phyloP scores from a whole-genome alignment of 2,113 vertebrate genomes.

The Rhea pennata region DNA sequence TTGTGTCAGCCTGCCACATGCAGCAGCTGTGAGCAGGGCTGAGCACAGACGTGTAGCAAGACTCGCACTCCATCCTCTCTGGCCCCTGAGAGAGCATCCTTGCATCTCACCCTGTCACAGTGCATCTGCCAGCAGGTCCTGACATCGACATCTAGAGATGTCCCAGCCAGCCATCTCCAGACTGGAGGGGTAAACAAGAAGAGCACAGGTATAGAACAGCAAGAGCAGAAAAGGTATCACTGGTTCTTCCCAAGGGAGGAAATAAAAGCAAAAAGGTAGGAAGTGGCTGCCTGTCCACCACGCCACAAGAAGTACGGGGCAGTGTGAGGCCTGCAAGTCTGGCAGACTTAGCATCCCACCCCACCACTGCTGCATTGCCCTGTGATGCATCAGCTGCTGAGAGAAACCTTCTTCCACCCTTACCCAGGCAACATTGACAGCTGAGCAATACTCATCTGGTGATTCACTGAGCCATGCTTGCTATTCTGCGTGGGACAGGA shows the following conservation, averaged over 20 bases:
- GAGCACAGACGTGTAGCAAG: rapidly evolving
- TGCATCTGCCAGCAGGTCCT: background rate
- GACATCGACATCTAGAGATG: background rate
- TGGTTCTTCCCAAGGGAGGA: background rate
- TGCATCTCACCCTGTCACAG: background rate
- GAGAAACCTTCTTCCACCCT: background rate
- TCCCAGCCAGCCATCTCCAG: background rate
- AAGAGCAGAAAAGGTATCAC: background rate
- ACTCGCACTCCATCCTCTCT: background rate
- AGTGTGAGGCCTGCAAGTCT: background rate
- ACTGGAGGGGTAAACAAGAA: background rate
- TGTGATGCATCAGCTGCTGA: background rate
- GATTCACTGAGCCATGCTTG: rapidly evolving
- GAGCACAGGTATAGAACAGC: background rate
- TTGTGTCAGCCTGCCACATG: rapidly evolving
- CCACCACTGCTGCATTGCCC: rapidly evolving
- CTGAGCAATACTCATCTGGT: background rate
- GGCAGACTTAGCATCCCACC: background rate
- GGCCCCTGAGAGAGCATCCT: background rate
- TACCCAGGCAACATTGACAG: background rate
- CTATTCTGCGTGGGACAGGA: background rate
- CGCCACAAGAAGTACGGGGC: rapidly evolving
- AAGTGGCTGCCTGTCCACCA: background rate
- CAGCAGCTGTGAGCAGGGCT: background rate
- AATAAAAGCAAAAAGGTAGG: background rate